Evolutionary conservation across 2,113 vertebrate genomes (phyloP), one percentile per base, ranked within the genome.

Genomic region (Colius striatus): DNA sequence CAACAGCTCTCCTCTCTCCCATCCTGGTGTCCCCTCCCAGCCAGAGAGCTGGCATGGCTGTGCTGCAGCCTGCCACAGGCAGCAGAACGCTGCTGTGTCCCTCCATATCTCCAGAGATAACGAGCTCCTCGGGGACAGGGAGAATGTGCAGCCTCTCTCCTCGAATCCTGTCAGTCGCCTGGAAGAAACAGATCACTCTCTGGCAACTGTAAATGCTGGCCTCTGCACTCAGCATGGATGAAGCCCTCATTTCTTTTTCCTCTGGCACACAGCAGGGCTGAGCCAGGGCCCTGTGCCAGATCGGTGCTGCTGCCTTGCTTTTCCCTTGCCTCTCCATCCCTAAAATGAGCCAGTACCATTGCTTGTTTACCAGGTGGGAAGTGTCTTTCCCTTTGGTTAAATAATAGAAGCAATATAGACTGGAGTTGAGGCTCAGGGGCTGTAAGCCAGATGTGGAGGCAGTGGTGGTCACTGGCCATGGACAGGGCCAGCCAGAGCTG

Each of bases 101-200:
- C 57, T 88, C 2, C 0, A 81, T 90, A 89, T 96, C 94, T 92
- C 57, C 72, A 75, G 68, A 94, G 95, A 95, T 95, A 92, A 94
- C 4, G 2, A 78, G 76, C 53, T 94, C 76, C 83, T 93, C 55
- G 62, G 79, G 88, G 65, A 51, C 60, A 93, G 88, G 82, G 57
- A 88, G 57, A 80, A 90, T 77, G 76, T 77, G 45, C 72, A 92
- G 68, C 34, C 73, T 94, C 78, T 60, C 50, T 94, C 72, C 75
- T 86, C 2, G 2, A 83, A 51, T 41, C 43, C 75, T 71, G 60
- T 43, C 79, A 60, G 83, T 88, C 12, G 14, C 43, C 72, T 86
- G 47, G 88, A 90, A 82, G 90, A 51, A 90, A 68, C 55, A 93
- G 60, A 58, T 94, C 61, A 13, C 55, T 26, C 61, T 72, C 85